Percentiles rank a stretch among this genome's conserved stretches.
phyloP scores from a whole-genome alignment of 2,888 invertebrate species.

The Craniophora ligustri region DNA sequence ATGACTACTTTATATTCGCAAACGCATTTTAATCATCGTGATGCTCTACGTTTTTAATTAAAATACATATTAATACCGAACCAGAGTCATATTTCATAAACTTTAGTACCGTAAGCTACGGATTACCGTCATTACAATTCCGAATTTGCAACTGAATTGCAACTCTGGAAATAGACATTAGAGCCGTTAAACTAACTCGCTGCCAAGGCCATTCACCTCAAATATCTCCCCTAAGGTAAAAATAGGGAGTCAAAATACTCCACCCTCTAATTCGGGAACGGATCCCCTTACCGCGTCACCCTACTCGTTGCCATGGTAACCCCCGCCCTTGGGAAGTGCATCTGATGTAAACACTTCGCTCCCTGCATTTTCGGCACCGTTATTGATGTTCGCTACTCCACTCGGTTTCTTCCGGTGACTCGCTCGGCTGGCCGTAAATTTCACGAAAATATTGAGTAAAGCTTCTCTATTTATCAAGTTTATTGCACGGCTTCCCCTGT shows the following conservation, averaged over 20 bases:
- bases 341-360: slow-evolving; percentile 70
- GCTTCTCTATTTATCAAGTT: slow-evolving; percentile 79
- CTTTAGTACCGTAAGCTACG: slow-evolving; percentile 45
- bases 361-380: slow-evolving; percentile 72
- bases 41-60: slow-evolving; percentile 35
- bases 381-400: slow-evolving; percentile 76
- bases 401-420: slow-evolving; percentile 69
- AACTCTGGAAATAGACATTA: slow-evolving; percentile 62
- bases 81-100: slow-evolving; percentile 53
- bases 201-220: slow-evolving; percentile 84
- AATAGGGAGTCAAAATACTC: slow-evolving; percentile 81
- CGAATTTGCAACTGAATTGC: slow-evolving; percentile 65
- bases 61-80: slow-evolving; percentile 35
- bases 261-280: slow-evolving; percentile 81
- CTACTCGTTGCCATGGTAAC: slow-evolving; percentile 60
- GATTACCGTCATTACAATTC: slow-evolving; percentile 47
- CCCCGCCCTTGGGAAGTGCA: slow-evolving; percentile 60
- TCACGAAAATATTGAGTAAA: slow-evolving; percentile 74
- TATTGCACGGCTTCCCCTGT: slow-evolving; percentile 66
- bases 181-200: slow-evolving; percentile 51
- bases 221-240: slow-evolving; percentile 82
- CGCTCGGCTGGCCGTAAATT: slow-evolving; percentile 71
- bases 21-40: slow-evolving; percentile 9
- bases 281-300: slow-evolving; percentile 72
- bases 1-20: slow-evolving; percentile 1